phyloP scores from a whole-genome alignment of 1,140 invertebrate genomes.

The Halesus radiatus region DNA sequence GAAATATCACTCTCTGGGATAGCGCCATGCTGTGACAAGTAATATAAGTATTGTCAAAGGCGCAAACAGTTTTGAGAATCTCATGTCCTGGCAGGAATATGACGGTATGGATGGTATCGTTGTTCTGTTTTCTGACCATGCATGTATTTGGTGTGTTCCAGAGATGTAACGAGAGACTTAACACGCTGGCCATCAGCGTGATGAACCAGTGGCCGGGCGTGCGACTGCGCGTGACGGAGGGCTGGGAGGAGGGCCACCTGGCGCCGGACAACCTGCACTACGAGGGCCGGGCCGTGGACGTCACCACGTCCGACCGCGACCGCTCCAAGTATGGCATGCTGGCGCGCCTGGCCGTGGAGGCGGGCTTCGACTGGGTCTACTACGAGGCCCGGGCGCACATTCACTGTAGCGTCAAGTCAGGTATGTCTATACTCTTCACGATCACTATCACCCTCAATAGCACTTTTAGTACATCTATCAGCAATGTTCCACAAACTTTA shows the following conservation, averaged over 20 bases:
- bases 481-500: too few species aligned
- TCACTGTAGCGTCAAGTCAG: conserved; percentile 97
- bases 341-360: conserved; percentile 94
- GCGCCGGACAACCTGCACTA: conserved; percentile 90
- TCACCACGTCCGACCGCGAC: conserved; percentile 94
- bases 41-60: too few species aligned
- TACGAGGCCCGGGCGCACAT: conserved; percentile 95
- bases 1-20: too few species aligned
- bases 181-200: conserved; percentile 94
- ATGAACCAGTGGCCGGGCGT: conserved; percentile 98
- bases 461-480: too few species aligned
- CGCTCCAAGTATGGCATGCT: conserved; percentile 95
- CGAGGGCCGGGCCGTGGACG: conserved; percentile 95
- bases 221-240: conserved; percentile 92
- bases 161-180: conserved; percentile 96
- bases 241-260: conserved; percentile 91
- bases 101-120: too few species aligned
- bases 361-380: conserved; percentile 98
- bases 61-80: too few species aligned
- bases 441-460: too few species aligned
- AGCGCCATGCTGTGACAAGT: too few species aligned
- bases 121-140: too few species aligned
- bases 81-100: too few species aligned
- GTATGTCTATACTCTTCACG: conserved; percentile 73
- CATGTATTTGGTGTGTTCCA: conserved; percentile 72